These are phyloP conservation scores for Myiagra hebetior DNA, from an alignment of 2,113 vertebrate genomes.

Conservation along the genomic window DNA sequence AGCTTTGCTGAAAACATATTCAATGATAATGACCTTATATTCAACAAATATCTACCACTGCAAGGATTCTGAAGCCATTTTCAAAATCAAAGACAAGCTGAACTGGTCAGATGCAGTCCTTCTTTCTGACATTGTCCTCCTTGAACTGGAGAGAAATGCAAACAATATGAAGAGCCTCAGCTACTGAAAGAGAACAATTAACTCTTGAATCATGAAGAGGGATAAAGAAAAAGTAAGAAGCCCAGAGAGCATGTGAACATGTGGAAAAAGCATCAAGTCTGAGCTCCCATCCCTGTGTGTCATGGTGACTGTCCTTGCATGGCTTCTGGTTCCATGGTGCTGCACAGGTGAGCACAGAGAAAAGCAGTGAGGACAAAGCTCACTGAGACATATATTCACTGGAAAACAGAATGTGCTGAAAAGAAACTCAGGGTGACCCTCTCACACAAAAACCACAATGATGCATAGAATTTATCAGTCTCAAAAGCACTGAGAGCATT, in stretches of 20 bases:
- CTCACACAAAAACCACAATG: not conserved
- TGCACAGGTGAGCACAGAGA: not conserved
- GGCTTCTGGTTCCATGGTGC: not conserved
- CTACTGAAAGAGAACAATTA: not conserved
- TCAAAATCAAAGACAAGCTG: not conserved
- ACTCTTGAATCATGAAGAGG: not conserved
- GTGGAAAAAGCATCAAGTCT: not conserved
- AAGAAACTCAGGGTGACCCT: not conserved
- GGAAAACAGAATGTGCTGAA: not conserved
- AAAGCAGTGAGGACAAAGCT: not conserved
- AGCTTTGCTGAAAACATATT: not conserved
- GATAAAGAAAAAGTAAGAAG: not conserved
- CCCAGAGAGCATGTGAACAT: not conserved
- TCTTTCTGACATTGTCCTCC: not conserved
- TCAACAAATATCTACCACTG: not conserved
- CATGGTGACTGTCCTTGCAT: not conserved
- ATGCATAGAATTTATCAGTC: not conserved
- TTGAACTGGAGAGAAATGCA: not conserved
- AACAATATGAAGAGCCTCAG: not conserved
- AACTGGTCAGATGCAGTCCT: not conserved
- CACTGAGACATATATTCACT: not conserved
- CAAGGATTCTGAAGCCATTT: not conserved
- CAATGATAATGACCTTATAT: accelerated
- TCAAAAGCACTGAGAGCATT: not conserved
- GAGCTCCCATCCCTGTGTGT: not conserved